Base-by-base conservation (phyloP, 2,797 vertebrate genomes). In the Brotula barbata region DNA sequence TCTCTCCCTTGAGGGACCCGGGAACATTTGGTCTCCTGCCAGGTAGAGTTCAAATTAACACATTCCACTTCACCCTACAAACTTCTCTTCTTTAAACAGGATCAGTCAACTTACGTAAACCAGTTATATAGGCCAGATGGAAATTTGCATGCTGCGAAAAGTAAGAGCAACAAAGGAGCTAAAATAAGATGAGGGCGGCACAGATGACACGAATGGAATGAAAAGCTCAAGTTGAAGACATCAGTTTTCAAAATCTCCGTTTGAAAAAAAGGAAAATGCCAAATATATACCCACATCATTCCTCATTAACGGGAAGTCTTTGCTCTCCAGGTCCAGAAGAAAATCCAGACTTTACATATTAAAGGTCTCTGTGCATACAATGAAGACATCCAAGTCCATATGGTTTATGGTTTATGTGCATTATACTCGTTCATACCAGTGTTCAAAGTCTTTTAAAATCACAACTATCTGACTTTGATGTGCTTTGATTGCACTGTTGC, bases 321-420 rank as follows among this genome's bases (percentile, higher is more conserved):
- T 44, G 21, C 19, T 52, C 17, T 49, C 12, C 13, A 48, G 36
- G 6, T 1, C 7, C 7, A 10, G 19, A 55, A 13, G 14, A n/a
- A 65, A 22, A 3, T n/a, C 51, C n/a, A 49, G 36, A 70, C 64
- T 13, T 23, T 41, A 33, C 48, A 67, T 53, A 68, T 13, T 6
- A 12, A 64, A 55, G 22, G 19, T 42, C n/a, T 47, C 25, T 31
- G 28, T 44, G 16, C 25, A 23, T 22, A 25, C 12, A 67, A 28
- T 16, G 9, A 58, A n/a, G n/a, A n/a, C n/a, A n/a, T n/a, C n/a
- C n/a, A n/a, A n/a, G n/a, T 16, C 17, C 21, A 41, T 58, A 68
- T 60, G 52, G 70, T 73, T 79, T 58, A 68, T 60, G 52, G 70
- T 73, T 79, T 68, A 78, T 75, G 51, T 54, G 19, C 56, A 42